These are phyloP conservation scores for Thera obeliscata DNA, from an alignment of 2,888 invertebrate genomes.

Conservation along the genomic window DNA sequence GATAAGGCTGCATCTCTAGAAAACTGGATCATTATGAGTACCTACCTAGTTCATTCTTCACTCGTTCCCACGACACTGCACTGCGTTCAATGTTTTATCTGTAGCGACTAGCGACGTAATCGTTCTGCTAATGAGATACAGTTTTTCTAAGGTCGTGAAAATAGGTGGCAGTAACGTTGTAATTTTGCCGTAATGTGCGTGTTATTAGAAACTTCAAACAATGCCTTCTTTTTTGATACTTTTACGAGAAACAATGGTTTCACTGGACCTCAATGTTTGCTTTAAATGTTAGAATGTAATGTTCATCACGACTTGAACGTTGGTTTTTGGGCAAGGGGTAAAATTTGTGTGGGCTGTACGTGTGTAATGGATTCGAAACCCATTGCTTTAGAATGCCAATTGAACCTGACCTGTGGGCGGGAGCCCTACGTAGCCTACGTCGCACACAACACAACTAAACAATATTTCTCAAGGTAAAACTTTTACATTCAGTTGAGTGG, in stretches of 20 bases:
- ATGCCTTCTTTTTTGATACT: conserved; percentile 31
- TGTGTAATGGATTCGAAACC: conserved; percentile 73
- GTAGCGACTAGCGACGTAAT: conserved; percentile 71
- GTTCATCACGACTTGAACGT: conserved; percentile 50
- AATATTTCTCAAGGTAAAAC: conserved; percentile 54
- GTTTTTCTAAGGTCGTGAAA: conserved; percentile 66
- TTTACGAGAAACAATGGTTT: conserved; percentile 27
- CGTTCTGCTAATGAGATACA: conserved; percentile 69
- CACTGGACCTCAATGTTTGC: conserved; percentile 28
- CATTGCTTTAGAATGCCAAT: conserved; percentile 68
- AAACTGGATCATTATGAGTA: conserved; percentile 75
- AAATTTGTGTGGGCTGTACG: conserved; percentile 53
- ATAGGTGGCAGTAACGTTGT: conserved; percentile 39
- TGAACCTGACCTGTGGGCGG: conserved; percentile 77
- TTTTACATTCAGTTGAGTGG: conserved; percentile 58
- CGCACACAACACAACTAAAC: conserved; percentile 47
- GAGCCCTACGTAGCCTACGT: conserved; percentile 56
- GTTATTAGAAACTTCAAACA: conserved; percentile 38
- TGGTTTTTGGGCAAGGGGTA: conserved; percentile 45
- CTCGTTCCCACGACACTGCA: conserved; percentile 77
- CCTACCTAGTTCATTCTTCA: conserved; percentile 65
- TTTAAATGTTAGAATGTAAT: conserved; percentile 47
- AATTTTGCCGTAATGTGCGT: conserved; percentile 31
- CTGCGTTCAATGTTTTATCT: conserved; percentile 66
- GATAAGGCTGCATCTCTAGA: conserved; percentile 75